Percentiles rank a stretch among this genome's conserved stretches.
Evolutionary conservation across 2,888 invertebrate genomes (phyloP).

Genomic region (Brachyopa scutellaris): DNA sequence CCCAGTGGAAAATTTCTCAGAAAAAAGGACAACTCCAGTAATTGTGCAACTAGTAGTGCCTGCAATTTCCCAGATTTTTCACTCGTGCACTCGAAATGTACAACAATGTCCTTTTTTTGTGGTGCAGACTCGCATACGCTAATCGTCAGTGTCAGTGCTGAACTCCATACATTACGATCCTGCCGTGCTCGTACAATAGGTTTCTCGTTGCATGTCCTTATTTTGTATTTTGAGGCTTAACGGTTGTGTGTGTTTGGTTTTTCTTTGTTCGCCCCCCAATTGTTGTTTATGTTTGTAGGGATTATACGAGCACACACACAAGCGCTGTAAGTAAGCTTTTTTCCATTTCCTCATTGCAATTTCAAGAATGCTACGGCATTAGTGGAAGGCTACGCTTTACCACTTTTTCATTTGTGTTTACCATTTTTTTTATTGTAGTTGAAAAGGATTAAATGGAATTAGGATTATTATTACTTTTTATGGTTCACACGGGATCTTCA

Average conservation of each 20-base stretch:
- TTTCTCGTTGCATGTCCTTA: background rate
- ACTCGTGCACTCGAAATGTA: slow-evolving; percentile 11
- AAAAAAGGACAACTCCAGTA: background rate
- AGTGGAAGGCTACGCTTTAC: background rate
- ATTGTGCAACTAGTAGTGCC: slow-evolving; percentile 28
- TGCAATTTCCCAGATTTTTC: slow-evolving; percentile 17
- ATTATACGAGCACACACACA: too few species aligned
- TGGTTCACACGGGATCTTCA: background rate
- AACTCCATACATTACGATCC: slow-evolving; percentile 3
- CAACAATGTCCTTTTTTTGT: background rate
- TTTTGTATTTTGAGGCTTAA: background rate
- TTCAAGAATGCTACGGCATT: too few species aligned
- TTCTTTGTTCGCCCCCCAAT: too few species aligned
- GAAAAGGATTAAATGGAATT: slow-evolving; percentile 3
- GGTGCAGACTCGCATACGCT: slow-evolving; percentile 5
- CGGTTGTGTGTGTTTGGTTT: too few species aligned
- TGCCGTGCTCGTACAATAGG: slow-evolving; percentile 10
- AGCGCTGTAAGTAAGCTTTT: too few species aligned
- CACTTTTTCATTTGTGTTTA: background rate
- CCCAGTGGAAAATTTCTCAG: background rate
- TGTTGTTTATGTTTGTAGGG: too few species aligned
- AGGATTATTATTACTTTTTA: background rate
- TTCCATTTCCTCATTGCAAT: background rate
- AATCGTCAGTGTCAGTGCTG: slow-evolving; percentile 14
- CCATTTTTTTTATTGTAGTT: background rate